Percentiles rank a stretch among this genome's conserved stretches.
phyloP scores from a whole-genome alignment of 1,140 invertebrate genomes.

The Formica exsecta region DNA sequence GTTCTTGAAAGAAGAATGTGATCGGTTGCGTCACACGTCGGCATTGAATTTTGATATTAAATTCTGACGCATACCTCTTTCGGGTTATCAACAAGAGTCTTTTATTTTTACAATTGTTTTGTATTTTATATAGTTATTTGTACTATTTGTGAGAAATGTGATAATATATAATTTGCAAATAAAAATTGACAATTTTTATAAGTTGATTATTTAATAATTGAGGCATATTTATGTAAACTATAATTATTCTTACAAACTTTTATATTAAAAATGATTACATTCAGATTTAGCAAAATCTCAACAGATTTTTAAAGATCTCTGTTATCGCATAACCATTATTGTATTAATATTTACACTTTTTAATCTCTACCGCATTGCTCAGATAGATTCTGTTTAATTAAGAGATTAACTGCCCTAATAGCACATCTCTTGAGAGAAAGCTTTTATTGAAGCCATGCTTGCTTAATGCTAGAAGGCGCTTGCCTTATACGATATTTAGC shows the following conservation, averaged over 20 bases:
- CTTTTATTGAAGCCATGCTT: slow-evolving; percentile 2
- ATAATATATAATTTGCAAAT: not conserved
- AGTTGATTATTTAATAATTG: not conserved
- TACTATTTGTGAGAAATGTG: not conserved
- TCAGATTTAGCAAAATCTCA: not conserved
- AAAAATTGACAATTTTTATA: not conserved
- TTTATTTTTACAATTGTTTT: not conserved
- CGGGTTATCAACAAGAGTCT: not conserved
- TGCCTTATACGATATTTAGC: slow-evolving; percentile 63
- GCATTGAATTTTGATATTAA: not conserved
- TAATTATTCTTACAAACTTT: slow-evolving; percentile 12
- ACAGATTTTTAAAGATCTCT: not conserved
- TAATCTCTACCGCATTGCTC: not conserved
- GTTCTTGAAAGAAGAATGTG: slow-evolving; percentile 4
- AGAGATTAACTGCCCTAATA: not conserved
- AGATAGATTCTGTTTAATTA: slow-evolving; percentile 18
- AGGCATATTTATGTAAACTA: not conserved
- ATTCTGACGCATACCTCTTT: not conserved
- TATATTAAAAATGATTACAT: not conserved
- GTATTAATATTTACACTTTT: not conserved
- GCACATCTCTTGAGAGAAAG: not conserved
- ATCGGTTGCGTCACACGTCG: not conserved
- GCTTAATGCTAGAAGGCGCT: not conserved
- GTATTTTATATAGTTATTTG: not conserved
- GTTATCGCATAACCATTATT: not conserved